Evolutionary conservation across 2,113 vertebrate genomes (phyloP), one percentile per base, ranked within the genome.

Genomic region (cattle (Bos taurus)): DNA sequence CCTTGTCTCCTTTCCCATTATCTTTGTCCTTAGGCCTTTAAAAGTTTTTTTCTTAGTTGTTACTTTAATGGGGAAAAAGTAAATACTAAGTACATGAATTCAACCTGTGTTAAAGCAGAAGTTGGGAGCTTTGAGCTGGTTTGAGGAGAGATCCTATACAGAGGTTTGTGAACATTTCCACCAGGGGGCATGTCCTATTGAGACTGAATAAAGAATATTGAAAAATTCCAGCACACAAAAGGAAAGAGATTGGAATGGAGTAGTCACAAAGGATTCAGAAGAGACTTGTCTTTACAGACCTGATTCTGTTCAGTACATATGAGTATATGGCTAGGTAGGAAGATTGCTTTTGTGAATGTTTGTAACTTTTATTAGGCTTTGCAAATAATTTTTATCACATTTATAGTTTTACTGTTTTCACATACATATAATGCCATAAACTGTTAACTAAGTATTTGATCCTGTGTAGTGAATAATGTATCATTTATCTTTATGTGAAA

Each of bases 111-210:
- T 54, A 46, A 57, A 89, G 59, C 14, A 54, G 48, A 62, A 40
- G 17, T 84, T 7, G 16, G 96, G 28, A 77, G 15, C 14, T 92
- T 64, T 64, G 40, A 64, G 26, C 64, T 77, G 14, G 4, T 46
- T 67, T 85, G 36, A 33, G 57, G 85, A 85, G 57, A 74, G 36
- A 33, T 57, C 19, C 5, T 78, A 40, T 28, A 21, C 13, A 85
- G 60, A 95, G 92, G 48, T 71, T 91, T 87, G 62, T 16, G 54
- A 62, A 16, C 50, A 9, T 95, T 59, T 96, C 97, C 96, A 94
- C 96, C 93, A 95, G 95, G 94, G 96, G 97, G 88, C 97, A 91
- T 16, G 91, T 67, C 86, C 93, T 93, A 1, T 90, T 91, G 92
- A 93, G 91, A 94, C 56, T 81, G 77, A 36, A 74, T 64, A 77